Base-by-base conservation (phyloP, 2,113 vertebrate genomes). In the Lanius collurio region DNA sequence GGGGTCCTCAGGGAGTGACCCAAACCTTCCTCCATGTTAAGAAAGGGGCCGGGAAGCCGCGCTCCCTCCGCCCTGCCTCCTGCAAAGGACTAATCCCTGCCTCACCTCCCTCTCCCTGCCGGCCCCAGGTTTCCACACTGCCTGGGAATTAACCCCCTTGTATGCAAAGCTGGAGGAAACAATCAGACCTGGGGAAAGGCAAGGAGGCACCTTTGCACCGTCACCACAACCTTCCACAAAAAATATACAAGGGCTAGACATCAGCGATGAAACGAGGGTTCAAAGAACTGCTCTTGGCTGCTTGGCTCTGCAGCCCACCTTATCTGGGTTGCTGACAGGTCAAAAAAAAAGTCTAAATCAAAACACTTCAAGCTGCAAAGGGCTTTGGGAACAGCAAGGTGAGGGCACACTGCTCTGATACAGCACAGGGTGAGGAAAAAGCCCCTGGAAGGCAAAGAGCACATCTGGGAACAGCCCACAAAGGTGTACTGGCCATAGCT, bases 391-490 rank as follows among this genome's bases (percentile, higher is more conserved):
- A 39, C 44, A 37, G 49, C 1, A 1, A 35, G 23, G 14, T 27
- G 37, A 52, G 46, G 50, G 42, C 37, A 35, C 1, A 1, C 7
- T 55, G 37, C 26, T 37, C 42, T 80, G 68, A 46, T 19, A 28
- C 0, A 24, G 62, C 0, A 0, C 47, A 33, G 6, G 1, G 30
- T 65, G 46, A 76, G 31, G n/a, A 4, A 56, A 68, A 60, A 62
- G 20, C 4, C 18, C 16, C 63, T 33, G 83, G 31, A 64, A 94
- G 35, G 56, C 59, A 77, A 65, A 78, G 62, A 53, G 39, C 39
- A 3, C 0, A 0, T 3, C 33, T 59, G 55, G 49, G 46, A 59
- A 28, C 24, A 55, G 57, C 37, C 33, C 30, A 7, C 0, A 0
- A 20, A 15, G 15, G 5, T 7, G 31, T 15, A 8, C 15, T 53